phyloP scores from a whole-genome alignment of 2,888 invertebrate genomes.

The Drosophila acutilabella region DNA sequence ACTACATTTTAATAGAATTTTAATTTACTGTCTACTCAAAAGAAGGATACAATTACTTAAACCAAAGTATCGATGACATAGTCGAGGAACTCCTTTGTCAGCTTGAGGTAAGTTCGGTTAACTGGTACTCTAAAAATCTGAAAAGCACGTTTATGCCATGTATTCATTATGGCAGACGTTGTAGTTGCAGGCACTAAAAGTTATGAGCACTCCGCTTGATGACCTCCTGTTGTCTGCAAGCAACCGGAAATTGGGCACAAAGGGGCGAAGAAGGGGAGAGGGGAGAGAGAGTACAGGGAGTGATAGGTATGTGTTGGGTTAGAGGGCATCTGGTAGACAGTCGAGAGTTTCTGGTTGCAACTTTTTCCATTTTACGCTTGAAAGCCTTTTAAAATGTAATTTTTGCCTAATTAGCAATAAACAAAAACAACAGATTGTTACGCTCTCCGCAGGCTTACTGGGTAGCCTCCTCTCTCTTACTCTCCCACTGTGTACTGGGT shows the following conservation, averaged over 20 bases:
- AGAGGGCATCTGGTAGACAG: conserved; percentile 16
- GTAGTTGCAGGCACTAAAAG: conserved; percentile 58
- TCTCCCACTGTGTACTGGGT: conserved; percentile 6
- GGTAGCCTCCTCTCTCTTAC: conserved; percentile 4
- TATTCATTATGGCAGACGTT: conserved; percentile 48
- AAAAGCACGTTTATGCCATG: conserved; percentile 54
- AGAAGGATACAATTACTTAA: conserved; percentile 2
- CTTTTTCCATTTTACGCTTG: conserved; percentile 82
- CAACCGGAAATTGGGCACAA: conserved; percentile 23
- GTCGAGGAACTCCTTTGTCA: neutral
- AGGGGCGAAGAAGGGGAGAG: conserved; percentile 4
- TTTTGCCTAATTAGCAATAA: conserved; percentile 82
- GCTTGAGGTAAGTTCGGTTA: neutral
- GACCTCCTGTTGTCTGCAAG: conserved; percentile 48
- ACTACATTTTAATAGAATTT: too few relatives aligned
- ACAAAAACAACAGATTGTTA: conserved; percentile 50
- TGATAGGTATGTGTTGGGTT: neutral
- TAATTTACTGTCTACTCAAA: too few relatives aligned
- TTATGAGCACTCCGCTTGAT: conserved; percentile 58
- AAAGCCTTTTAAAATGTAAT: conserved; percentile 78
- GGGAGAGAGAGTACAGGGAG: neutral
- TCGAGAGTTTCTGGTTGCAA: conserved; percentile 51
- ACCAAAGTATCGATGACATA: neutral
- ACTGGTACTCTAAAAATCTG: conserved; percentile 21
- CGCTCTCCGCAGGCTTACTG: neutral